These are phyloP conservation scores for Heteronetta atricapilla DNA, from an alignment of 2,113 vertebrate species.

Conservation along the genomic window DNA sequence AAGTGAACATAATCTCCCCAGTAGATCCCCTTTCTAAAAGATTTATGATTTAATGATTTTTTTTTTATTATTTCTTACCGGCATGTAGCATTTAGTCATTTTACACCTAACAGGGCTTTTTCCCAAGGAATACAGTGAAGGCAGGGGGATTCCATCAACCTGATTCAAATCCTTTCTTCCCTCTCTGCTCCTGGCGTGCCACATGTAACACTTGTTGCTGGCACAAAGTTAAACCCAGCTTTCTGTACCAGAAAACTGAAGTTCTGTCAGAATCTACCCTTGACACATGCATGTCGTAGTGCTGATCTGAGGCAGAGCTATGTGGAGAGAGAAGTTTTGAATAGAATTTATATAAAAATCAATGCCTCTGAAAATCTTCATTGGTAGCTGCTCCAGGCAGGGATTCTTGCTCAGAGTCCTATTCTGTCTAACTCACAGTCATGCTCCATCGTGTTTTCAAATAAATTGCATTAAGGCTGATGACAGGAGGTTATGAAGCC, in stretches of 20 bases:
- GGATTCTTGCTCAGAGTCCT: conserved; percentile 10
- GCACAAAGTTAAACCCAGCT: background rate
- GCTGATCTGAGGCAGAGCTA: background rate
- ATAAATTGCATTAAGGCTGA: background rate
- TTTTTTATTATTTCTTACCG: conserved; percentile 20
- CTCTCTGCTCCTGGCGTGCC: background rate
- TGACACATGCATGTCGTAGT: background rate
- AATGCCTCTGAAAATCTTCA: background rate
- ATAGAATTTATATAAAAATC: background rate
- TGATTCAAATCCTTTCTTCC: background rate
- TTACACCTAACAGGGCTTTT: conserved; percentile 39
- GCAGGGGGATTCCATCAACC: background rate
- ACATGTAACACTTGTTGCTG: background rate
- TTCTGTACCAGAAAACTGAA: background rate
- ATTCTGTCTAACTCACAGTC: background rate
- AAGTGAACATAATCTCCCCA: conserved; percentile 34
- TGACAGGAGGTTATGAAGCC: background rate
- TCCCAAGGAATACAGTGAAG: background rate
- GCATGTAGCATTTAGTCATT: background rate
- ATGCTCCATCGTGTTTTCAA: background rate
- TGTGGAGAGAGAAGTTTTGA: background rate
- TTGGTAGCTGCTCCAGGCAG: background rate
- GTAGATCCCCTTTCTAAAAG: conserved; percentile 38
- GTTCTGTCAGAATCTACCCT: background rate
- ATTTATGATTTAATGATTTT: conserved; percentile 60